A percentile compares a stretch with the other conserved stretches of the same genome.
These are phyloP conservation scores for Meloidogyne exigua DNA, from an alignment of 1,140 invertebrate species.

Conservation along the genomic window DNA sequence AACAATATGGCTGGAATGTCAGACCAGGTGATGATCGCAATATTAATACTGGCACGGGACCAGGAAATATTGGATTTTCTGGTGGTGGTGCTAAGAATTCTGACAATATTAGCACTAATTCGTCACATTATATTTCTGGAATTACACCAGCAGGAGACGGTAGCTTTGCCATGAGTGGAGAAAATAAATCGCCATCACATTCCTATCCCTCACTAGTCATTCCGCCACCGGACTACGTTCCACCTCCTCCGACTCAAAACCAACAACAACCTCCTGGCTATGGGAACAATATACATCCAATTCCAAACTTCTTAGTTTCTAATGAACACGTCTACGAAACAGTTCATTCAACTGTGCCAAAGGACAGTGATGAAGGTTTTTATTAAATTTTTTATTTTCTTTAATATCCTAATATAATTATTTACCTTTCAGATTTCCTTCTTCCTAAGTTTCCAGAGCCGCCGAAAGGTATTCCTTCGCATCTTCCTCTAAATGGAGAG, in stretches of 20 bases:
- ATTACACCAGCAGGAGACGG: background rate
- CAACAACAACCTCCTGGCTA: conserved; percentile 28
- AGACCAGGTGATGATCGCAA: background rate
- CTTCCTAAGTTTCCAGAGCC: conserved; percentile 56
- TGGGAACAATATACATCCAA: background rate
- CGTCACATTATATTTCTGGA: background rate
- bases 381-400: conserved; percentile 18
- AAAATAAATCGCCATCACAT: background rate
- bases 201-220: background rate
- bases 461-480: conserved; percentile 35
- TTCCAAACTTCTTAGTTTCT: background rate
- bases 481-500: background rate
- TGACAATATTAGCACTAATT: background rate
- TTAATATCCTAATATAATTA: background rate
- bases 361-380: conserved; percentile 13
- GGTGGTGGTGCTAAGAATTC: background rate
- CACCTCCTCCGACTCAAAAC: conserved; percentile 16
- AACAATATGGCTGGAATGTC: conserved; percentile 45
- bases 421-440: conserved; percentile 44
- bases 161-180: background rate
- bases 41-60: background rate
- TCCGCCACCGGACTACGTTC: conserved; percentile 32
- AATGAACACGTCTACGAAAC: conserved; percentile 54
- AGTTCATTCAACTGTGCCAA: conserved; percentile 19
- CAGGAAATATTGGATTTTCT: background rate